phyloP scores from a whole-genome alignment of 2,797 vertebrate species.

The Phoeniculus purpureus region DNA sequence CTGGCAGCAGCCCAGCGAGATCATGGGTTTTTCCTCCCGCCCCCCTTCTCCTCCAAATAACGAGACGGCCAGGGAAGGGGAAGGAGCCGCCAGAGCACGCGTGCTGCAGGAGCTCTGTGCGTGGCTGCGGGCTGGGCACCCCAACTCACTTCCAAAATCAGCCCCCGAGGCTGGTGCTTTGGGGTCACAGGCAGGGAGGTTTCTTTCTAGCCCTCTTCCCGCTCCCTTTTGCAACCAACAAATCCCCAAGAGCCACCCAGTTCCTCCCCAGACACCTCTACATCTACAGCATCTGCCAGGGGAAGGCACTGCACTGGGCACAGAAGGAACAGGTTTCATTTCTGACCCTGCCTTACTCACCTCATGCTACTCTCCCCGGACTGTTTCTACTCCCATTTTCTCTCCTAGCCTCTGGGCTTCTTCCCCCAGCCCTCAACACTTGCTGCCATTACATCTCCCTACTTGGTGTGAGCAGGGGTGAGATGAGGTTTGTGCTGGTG shows the following conservation, averaged over 20 bases:
- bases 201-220: not conserved
- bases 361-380: not conserved
- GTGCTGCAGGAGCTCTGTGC: not conserved
- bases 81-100: fast-evolving
- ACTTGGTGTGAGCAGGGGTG: not conserved
- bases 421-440: not conserved
- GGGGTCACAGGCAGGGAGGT: not conserved
- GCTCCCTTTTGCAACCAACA: not conserved
- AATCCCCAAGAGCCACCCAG: fast-evolving
- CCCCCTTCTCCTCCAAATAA: not conserved
- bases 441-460: not conserved
- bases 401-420: constrained; percentile 1
- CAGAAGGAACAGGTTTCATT: not conserved
- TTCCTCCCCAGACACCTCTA: not conserved
- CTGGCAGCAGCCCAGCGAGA: constrained; percentile 37
- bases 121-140: not conserved
- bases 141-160: not conserved
- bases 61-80: not conserved
- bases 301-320: not conserved
- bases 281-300: not conserved
- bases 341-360: not conserved
- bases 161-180: not conserved
- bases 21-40: constrained; percentile 22
- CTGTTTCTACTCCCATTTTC: not conserved
- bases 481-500: not conserved